Evolutionary conservation across 1,140 invertebrate species (phyloP).

Genomic region (Paraescarpia echinospica): DNA sequence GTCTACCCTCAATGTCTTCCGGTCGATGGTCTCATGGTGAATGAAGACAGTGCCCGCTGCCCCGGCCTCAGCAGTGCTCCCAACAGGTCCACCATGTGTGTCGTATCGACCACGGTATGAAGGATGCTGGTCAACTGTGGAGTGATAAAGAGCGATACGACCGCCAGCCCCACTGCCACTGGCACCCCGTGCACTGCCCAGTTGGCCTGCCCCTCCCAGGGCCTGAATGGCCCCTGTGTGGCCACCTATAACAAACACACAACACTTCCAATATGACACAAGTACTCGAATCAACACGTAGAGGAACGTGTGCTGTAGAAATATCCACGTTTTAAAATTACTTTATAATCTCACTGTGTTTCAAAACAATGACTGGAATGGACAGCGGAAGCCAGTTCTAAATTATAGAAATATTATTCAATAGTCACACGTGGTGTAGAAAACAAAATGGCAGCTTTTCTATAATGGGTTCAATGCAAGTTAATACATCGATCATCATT

Average conservation of each 20-base stretch:
- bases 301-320: background rate
- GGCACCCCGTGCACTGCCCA: constrained; percentile 16
- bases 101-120: constrained; percentile 40
- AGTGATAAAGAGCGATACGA: constrained; percentile 43
- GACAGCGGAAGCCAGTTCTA: background rate
- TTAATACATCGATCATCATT: too few species aligned
- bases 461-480: too few species aligned
- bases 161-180: constrained; percentile 43
- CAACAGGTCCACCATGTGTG: constrained; percentile 36
- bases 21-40: constrained; percentile 27
- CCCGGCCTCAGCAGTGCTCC: constrained; percentile 37
- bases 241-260: constrained; percentile 34
- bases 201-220: constrained; percentile 39
- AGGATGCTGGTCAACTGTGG: constrained; percentile 35
- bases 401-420: background rate
- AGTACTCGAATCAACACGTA: background rate
- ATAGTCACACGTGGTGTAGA: background rate
- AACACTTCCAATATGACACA: background rate
- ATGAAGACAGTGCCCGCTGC: constrained; percentile 43
- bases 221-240: constrained; percentile 46
- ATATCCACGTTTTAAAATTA: background rate
- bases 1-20: constrained; percentile 37
- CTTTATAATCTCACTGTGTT: background rate
- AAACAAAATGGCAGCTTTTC: too few species aligned
- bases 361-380: too few species aligned